Evolutionary conservation across 2,888 invertebrate genomes (phyloP).

Genomic region (Spicauda simplicius): DNA sequence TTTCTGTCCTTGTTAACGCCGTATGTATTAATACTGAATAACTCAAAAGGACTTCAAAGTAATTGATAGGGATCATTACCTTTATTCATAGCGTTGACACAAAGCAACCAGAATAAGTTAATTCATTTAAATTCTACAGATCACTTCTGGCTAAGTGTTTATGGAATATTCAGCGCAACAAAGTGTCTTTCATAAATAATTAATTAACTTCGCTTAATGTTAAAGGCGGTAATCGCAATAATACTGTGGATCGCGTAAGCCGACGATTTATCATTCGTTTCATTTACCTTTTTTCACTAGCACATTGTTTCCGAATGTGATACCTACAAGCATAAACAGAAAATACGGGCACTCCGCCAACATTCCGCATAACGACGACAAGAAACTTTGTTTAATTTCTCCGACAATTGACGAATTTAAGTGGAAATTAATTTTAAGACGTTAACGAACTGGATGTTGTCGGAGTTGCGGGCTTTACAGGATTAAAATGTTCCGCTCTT

Average conservation of each 20-base stretch:
- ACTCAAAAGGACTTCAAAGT: neutral
- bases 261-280: conserved; percentile 12
- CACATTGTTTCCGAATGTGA: conserved; percentile 39
- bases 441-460: conserved; percentile 67
- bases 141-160: conserved; percentile 6
- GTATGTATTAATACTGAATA: neutral
- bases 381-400: conserved; percentile 67
- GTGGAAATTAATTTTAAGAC: conserved; percentile 69
- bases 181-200: conserved; percentile 21
- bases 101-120: conserved; percentile 3
- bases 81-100: neutral
- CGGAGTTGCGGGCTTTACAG: conserved; percentile 59
- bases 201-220: conserved; percentile 13
- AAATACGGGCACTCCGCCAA: conserved; percentile 64
- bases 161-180: conserved; percentile 6
- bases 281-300: conserved; percentile 38
- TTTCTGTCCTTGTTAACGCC: neutral
- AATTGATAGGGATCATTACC: neutral
- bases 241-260: conserved; percentile 6
- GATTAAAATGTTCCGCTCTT: conserved; percentile 62
- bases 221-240: neutral
- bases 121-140: conserved; percentile 13
- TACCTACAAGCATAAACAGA: conserved; percentile 47
- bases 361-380: conserved; percentile 55
- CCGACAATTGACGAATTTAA: conserved; percentile 69